Evolutionary conservation across 2,797 vertebrate species (phyloP), one percentile per base, ranked within the genome.

Genomic region (Rhincodon typus): DNA sequence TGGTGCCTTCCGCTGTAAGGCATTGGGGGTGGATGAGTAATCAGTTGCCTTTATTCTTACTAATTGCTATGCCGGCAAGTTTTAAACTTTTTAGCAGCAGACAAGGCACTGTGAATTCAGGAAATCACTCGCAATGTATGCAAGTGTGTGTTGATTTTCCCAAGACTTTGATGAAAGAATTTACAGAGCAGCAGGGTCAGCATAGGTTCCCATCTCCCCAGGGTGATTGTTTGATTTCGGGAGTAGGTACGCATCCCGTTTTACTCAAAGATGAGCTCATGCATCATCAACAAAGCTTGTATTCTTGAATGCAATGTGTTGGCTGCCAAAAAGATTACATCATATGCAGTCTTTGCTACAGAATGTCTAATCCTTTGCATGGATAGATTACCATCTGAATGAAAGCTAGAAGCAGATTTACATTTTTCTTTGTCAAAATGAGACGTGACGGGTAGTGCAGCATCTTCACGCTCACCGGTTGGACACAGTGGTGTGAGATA

Each of bases 271-370:
- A 95, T 95, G 94, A 94, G 94, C 38, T 94, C 94, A 94, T 94
- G 42, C 70, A 34, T 7, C 50, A 2, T 34, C 10, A 70, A 66
- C 90, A 95, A 95, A 95, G 94, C 94, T 57, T 17, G 70, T 77
- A 95, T 95, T 91, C 88, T 91, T 77, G 50, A 77, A 72, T 95
- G 70, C 70, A 95, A 17, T 34, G 12, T 53, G 30, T 42, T 77
- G 70, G 69, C 42, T 95, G 94, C 94, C 94, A 95, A 77, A 30
- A 70, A 95, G 94, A 19, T 95, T 27, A 95, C 94, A 95, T 95
- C 42, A 95, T 95, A 77, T 30, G 1, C 94, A 53, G 94, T n/a
- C 94, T 34, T 53, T 74, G 94, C 70, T 77, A 53, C 70, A 74
- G 94, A 46, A 27, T 42, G 46, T 57, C 42, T 74, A 95, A 95